A percentile compares a stretch with the other conserved stretches of the same genome.
phyloP scores from a whole-genome alignment of 2,888 invertebrate genomes.

The Ernsta delagoae region DNA sequence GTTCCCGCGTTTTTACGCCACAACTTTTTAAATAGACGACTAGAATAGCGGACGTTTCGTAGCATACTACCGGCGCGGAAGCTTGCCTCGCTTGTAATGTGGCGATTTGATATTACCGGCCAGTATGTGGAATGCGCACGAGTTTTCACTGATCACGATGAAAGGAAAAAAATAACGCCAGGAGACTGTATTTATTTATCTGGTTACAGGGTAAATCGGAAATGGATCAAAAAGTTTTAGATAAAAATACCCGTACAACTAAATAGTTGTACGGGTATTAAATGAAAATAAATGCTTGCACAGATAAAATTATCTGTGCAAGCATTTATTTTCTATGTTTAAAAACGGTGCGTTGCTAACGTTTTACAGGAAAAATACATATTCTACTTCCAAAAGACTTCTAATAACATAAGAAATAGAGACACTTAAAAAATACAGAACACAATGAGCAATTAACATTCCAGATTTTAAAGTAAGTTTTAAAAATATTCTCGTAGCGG shows the following conservation, averaged over 20 bases:
- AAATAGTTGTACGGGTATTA: too few relatives aligned
- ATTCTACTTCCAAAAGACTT: neutral
- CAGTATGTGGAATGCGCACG: slow-evolving; percentile 39
- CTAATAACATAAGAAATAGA: neutral
- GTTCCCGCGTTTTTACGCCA: slow-evolving; percentile 45
- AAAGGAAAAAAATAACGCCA: slow-evolving; percentile 12
- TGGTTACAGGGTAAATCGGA: slow-evolving; percentile 10
- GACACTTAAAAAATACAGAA: neutral
- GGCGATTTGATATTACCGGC: slow-evolving; percentile 30
- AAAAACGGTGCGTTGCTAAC: neutral
- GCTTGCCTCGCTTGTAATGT: slow-evolving; percentile 39
- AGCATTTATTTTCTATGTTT: neutral
- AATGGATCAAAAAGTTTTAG: slow-evolving; percentile 3
- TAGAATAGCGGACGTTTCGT: slow-evolving; percentile 55
- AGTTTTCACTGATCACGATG: slow-evolving; percentile 22
- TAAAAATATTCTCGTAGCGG: slow-evolving; percentile 19
- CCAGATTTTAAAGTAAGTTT: slow-evolving; percentile 15
- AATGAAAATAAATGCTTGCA: too few relatives aligned
- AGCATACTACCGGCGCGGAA: slow-evolving; percentile 56
- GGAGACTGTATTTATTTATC: slow-evolving; percentile 13
- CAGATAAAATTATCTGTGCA: too few relatives aligned
- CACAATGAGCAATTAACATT: slow-evolving; percentile 9
- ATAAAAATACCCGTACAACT: neutral
- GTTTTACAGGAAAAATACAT: neutral
- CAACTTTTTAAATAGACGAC: slow-evolving; percentile 58